Evolutionary conservation across 2,888 invertebrate genomes (phyloP).

Genomic region (Euzetes globulus): DNA sequence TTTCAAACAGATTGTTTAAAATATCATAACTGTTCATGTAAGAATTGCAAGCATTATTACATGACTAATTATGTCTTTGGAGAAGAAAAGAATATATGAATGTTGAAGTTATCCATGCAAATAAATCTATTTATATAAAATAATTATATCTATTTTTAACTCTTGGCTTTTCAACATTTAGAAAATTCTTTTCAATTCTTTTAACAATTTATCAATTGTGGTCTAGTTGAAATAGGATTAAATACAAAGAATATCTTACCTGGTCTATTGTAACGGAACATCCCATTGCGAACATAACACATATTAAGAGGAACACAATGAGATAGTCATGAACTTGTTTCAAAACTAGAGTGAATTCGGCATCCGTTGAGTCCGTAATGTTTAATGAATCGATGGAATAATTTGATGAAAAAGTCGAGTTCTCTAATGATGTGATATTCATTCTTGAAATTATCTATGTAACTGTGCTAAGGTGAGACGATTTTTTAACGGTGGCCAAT

Average conservation of each 20-base stretch:
- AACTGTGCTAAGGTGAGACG: too few relatives aligned
- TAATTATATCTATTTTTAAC: too few relatives aligned
- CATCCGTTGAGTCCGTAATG: neutral
- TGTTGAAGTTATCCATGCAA: too few relatives aligned
- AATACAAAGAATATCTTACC: conserved; percentile 36
- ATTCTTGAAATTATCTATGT: neutral
- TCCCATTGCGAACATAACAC: conserved; percentile 47
- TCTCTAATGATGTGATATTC: neutral
- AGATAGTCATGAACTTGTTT: conserved; percentile 42
- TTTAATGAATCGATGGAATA: neutral
- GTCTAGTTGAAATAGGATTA: neutral
- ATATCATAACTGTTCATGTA: too few relatives aligned
- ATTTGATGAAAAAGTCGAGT: neutral
- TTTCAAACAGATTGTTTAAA: too few relatives aligned
- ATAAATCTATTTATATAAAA: too few relatives aligned
- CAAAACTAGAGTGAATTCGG: conserved; percentile 35
- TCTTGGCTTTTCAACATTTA: too few relatives aligned
- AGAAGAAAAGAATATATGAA: too few relatives aligned
- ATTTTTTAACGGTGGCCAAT: too few relatives aligned
- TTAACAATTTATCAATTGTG: neutral
- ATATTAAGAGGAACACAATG: conserved; percentile 41
- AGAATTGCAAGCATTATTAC: too few relatives aligned
- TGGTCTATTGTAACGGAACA: conserved; percentile 44
- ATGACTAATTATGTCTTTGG: too few relatives aligned
- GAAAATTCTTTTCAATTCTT: too few relatives aligned